Percentiles rank a stretch among this genome's conserved stretches.
Evolutionary conservation across 1,140 invertebrate genomes (phyloP).

Genomic region (Papilio polytes): DNA sequence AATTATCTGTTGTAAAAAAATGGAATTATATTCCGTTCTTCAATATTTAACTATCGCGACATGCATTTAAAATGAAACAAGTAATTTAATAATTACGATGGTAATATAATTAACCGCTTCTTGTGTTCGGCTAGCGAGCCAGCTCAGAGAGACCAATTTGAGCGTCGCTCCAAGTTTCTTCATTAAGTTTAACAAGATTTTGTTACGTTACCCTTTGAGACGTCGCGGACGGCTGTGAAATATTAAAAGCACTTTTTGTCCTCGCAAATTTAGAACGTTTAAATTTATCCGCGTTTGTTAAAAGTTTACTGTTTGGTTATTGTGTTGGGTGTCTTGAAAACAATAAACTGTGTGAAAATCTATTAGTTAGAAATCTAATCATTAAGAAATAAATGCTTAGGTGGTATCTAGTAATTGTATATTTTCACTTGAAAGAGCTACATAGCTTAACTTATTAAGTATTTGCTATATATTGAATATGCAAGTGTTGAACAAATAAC

Average conservation of each 20-base stretch:
- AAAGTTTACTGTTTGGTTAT: neutral
- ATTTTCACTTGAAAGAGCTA: too few species aligned
- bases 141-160: constrained; percentile 66
- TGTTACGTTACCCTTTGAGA: constrained; percentile 68
- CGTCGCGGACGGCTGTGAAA: constrained; percentile 49
- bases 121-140: constrained; percentile 21
- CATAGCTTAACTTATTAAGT: too few species aligned
- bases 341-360: too few species aligned
- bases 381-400: neutral
- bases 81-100: constrained; percentile 37
- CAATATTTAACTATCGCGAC: neutral
- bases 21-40: neutral
- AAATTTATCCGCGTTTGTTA: constrained; percentile 40
- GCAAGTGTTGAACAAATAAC: too few species aligned
- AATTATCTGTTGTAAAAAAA: neutral
- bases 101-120: constrained; percentile 35
- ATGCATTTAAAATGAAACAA: constrained; percentile 6
- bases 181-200: constrained; percentile 76
- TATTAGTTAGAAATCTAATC: neutral
- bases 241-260: constrained; percentile 61
- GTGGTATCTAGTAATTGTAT: too few species aligned
- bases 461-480: too few species aligned
- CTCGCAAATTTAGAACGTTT: constrained; percentile 38
- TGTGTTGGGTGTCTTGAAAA: neutral
- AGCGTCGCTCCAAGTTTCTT: constrained; percentile 71